phyloP scores from a whole-genome alignment of 2,113 vertebrate species.

The Phaethornis superciliosus region DNA sequence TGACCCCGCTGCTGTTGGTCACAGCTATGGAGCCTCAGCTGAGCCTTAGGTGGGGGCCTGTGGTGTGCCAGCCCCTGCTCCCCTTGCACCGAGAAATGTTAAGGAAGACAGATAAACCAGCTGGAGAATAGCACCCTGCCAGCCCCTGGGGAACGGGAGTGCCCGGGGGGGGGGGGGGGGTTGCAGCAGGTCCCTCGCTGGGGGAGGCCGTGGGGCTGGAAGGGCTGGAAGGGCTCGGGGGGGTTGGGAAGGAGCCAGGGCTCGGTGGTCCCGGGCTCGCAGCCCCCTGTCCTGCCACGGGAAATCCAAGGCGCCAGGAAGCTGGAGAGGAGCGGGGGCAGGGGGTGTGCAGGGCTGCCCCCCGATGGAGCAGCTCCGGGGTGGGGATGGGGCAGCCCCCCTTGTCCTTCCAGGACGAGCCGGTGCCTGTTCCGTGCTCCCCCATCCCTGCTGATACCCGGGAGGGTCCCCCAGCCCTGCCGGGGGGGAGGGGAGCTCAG shows the following conservation, averaged over 20 bases:
- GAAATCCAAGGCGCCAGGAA: slow-evolving; percentile 7
- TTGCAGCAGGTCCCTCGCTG: neutral
- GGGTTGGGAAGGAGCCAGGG: neutral
- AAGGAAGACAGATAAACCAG: slow-evolving; percentile 29
- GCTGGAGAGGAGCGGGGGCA: neutral
- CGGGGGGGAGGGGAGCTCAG: neutral
- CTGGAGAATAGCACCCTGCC: slow-evolving; percentile 45
- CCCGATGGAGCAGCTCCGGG: neutral
- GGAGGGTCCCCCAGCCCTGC: neutral
- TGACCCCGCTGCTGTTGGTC: neutral
- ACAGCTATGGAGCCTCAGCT: neutral
- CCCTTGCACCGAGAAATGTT: neutral
- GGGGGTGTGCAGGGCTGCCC: neutral
- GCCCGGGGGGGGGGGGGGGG: neutral
- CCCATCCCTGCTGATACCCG: neutral
- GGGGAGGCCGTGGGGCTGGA: neutral
- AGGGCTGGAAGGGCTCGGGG: neutral
- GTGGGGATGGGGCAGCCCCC: neutral
- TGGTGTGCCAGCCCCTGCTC: neutral
- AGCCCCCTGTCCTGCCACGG: neutral
- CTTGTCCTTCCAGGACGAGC: neutral
- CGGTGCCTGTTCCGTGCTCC: neutral
- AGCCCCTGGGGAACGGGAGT: neutral
- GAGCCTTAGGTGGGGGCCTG: neutral
- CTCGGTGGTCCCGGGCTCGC: rapidly evolving